These are phyloP conservation scores for Abrostola tripartita DNA, from an alignment of 2,888 invertebrate species.

Conservation along the genomic window DNA sequence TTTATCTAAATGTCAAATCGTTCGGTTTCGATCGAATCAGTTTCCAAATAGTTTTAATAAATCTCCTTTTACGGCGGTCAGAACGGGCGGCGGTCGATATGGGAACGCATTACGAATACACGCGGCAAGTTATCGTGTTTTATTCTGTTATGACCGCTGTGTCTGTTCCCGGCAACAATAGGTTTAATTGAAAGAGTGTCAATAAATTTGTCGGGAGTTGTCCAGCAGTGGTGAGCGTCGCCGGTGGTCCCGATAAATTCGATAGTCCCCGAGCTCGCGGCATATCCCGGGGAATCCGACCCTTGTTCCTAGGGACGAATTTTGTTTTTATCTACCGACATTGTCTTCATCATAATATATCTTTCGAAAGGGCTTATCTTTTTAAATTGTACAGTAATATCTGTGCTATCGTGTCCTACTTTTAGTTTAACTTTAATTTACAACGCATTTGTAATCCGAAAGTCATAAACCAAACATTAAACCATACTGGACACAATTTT, in stretches of 20 bases:
- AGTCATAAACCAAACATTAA: constrained; percentile 53
- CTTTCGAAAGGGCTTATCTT: constrained; percentile 74
- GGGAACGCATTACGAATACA: constrained; percentile 81
- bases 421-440: constrained; percentile 53
- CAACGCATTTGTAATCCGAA: constrained; percentile 51
- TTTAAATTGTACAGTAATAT: constrained; percentile 67
- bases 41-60: constrained; percentile 89
- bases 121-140: constrained; percentile 86
- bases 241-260: constrained; percentile 84
- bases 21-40: constrained; percentile 88
- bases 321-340: constrained; percentile 83
- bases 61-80: constrained; percentile 86
- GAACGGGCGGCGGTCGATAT: constrained; percentile 79
- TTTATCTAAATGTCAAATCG: constrained; percentile 89
- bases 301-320: constrained; percentile 75
- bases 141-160: constrained; percentile 84
- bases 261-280: constrained; percentile 69
- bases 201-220: constrained; percentile 85
- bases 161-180: constrained; percentile 82
- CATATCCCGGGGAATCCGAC: constrained; percentile 76
- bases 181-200: constrained; percentile 88
- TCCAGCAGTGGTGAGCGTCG: constrained; percentile 72
- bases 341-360: constrained; percentile 84
- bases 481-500: constrained; percentile 20
- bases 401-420: constrained; percentile 64